Percentiles rank a stretch among this genome's conserved stretches.
Conservation (phyloP, 2,797 vertebrate species). For the Notolabrus celidotus region DNA sequence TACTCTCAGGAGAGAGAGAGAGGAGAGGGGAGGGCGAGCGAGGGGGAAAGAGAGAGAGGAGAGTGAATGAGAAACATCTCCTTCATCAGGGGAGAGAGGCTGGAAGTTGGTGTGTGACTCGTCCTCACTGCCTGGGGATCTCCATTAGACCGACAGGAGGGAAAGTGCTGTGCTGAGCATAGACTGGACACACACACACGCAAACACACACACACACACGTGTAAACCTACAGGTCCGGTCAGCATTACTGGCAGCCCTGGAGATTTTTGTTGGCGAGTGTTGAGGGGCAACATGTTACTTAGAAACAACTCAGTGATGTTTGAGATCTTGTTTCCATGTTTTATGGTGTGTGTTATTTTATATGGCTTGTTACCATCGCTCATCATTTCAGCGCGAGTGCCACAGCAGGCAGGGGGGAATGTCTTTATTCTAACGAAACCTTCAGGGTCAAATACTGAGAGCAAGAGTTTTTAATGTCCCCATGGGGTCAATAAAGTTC, state of each 20-base stretch:
- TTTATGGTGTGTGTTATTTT: constrained; percentile 25
- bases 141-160: constrained; percentile 80
- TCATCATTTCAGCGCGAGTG: background rate
- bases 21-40: constrained; percentile 58
- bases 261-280: constrained; percentile 53
- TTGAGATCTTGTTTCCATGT: constrained; percentile 47
- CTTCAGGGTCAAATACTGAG: background rate
- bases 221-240: constrained; percentile 53
- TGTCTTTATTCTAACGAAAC: background rate
- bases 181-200: constrained; percentile 52
- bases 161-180: constrained; percentile 76
- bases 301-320: constrained; percentile 49
- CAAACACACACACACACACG: constrained; percentile 27
- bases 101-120: constrained; percentile 71
- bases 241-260: constrained; percentile 61
- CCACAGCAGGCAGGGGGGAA: too few species aligned
- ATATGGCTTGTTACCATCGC: constrained; percentile 4
- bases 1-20: constrained; percentile 83
- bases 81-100: constrained; percentile 76
- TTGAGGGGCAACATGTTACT: constrained; percentile 52
- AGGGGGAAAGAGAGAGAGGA: constrained; percentile 35
- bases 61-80: constrained; percentile 79
- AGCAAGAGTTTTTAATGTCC: background rate
- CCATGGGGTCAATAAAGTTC: background rate
- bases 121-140: constrained; percentile 78